These are phyloP conservation scores for Euphonia xanthogaster DNA, from an alignment of 2,797 vertebrate species.

Conservation along the genomic window DNA sequence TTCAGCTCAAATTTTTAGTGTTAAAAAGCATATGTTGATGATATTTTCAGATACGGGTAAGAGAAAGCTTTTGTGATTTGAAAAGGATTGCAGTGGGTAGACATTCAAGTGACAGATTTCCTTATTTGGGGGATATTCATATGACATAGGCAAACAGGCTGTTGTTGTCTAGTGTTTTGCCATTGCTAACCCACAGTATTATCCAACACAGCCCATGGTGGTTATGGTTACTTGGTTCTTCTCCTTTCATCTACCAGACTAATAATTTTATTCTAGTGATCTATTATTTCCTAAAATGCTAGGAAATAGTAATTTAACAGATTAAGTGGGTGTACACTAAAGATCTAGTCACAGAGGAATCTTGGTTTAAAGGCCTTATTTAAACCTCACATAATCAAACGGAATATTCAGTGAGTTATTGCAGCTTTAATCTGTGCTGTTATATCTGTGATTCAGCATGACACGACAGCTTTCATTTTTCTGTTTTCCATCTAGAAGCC, in stretches of 20 bases:
- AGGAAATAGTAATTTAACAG: not conserved
- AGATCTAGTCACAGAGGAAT: not conserved
- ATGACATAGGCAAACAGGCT: not conserved
- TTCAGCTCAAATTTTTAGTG: not conserved
- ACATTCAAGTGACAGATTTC: not conserved
- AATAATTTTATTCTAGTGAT: not conserved
- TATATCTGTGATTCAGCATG: not conserved
- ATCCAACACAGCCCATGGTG: not conserved
- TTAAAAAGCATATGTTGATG: not conserved
- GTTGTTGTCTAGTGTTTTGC: not conserved
- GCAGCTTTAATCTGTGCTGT: not conserved
- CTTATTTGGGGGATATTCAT: not conserved
- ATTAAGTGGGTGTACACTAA: not conserved
- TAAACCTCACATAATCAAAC: conserved; percentile 2
- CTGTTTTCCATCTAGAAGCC: not conserved
- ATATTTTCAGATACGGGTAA: not conserved
- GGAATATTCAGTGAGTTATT: not conserved
- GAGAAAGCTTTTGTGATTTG: not conserved
- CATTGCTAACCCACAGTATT: not conserved
- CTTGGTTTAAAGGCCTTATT: not conserved
- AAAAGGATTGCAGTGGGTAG: not conserved
- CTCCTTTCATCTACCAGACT: not conserved
- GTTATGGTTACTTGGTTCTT: not conserved
- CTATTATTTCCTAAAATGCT: not conserved
- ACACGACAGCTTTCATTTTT: not conserved